A percentile compares a stretch with the other conserved stretches of the same genome.
Evolutionary conservation across 1,140 invertebrate genomes (phyloP).

Genomic region (Diorhabda elongata): DNA sequence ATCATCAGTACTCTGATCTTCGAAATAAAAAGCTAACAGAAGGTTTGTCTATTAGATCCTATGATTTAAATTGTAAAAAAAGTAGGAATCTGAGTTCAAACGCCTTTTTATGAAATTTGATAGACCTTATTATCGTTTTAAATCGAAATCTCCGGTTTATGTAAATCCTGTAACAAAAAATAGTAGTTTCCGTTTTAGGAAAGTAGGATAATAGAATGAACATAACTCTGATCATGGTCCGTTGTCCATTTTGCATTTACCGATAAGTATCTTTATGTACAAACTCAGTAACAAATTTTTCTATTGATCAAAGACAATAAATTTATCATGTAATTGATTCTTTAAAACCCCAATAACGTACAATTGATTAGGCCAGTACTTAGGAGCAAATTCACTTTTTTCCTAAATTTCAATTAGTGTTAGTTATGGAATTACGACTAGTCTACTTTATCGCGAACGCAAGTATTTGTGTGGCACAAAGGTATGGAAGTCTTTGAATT

Average conservation of each 20-base stretch:
- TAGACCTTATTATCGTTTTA: not conserved
- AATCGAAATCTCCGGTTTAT: not conserved
- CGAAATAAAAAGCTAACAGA: too few species aligned
- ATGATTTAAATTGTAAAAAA: too few species aligned
- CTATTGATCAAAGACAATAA: not conserved
- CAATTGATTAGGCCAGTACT: not conserved
- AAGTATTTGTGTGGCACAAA: too few species aligned
- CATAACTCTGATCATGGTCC: constrained; percentile 7
- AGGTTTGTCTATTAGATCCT: too few species aligned
- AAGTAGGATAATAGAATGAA: constrained; percentile 11
- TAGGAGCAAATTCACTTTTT: too few species aligned
- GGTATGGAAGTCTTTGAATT: too few species aligned
- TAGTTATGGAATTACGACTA: too few species aligned
- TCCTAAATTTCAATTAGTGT: too few species aligned
- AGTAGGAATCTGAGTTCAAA: too few species aligned
- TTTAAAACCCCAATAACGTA: not conserved
- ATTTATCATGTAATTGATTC: not conserved
- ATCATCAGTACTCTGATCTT: too few species aligned
- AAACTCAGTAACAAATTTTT: not conserved
- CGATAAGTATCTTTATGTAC: constrained; percentile 3
- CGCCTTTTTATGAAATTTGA: too few species aligned
- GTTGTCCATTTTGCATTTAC: constrained; percentile 7
- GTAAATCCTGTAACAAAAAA: not conserved
- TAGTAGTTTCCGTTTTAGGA: constrained; percentile 10
- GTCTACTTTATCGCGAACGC: too few species aligned